Evolutionary conservation across 2,797 vertebrate species (phyloP), one percentile per base, ranked within the genome.

Genomic region (Microhierax caerulescens): DNA sequence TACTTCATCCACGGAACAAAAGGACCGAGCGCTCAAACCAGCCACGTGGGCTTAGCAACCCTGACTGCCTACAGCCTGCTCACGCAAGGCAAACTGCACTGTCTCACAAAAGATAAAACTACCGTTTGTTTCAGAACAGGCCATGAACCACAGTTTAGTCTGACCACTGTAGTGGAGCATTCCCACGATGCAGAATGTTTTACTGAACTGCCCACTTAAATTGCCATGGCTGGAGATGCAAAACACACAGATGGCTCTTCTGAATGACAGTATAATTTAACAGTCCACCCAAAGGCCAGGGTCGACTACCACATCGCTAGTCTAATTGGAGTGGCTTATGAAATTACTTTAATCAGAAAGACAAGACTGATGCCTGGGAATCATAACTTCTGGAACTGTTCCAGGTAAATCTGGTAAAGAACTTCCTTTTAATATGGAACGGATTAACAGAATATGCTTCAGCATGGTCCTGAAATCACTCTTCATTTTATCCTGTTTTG

Each of bases 311-410:
- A 60, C 64, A 51, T 64, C 21, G 1, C 77, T 59, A 7, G 25
- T 25, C 87, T 85, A 59, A 68, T 67, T 90, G 69, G 73, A 86
- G 67, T 4, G 41, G 48, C 41, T 64, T 27, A 47, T 21, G 68
- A 86, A 92, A 93, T 73, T 3, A 65, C 93, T 95, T 88, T 88
- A 78, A 96, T 96, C 92, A 93, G 80, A 67, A 59, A 78, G 69
- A 59, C 88, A 88, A 24, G 59, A 6, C 45, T 19, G 30, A 14
- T 91, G 92, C 28, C 83, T 91, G 92, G 87, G 85, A 92, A 93
- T 72, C 79, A 60, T 1, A 81, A 59, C 88, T 94, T 48, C 93
- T 95, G 95, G 92, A 88, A 72, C 27, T 7, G 41, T 17, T 92
- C 88, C 95, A 94, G 90, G 90, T 94, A 63, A 90, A 94, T 36